Conservation (phyloP, 2,797 vertebrate genomes). For the Tamandua tetradactyla region DNA sequence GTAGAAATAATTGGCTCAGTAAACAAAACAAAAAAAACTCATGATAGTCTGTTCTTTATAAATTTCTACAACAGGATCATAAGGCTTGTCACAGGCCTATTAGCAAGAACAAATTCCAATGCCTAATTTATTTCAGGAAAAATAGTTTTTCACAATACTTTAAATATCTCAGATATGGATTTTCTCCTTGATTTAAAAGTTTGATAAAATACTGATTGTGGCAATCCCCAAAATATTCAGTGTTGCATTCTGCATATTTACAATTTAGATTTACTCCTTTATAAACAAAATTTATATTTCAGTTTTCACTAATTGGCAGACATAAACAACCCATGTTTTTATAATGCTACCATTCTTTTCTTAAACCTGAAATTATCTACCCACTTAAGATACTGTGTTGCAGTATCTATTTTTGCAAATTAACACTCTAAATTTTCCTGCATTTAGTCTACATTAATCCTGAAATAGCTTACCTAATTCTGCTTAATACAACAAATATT, state of each 20-base stretch:
- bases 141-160: not conserved
- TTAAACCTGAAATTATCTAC: constrained; percentile 17
- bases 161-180: constrained; percentile 24
- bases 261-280: not conserved
- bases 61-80: not conserved
- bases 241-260: not conserved
- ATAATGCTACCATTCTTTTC: constrained; percentile 14
- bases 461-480: not conserved
- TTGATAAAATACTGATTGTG: not conserved
- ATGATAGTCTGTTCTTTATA: constrained; percentile 33
- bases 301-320: not conserved
- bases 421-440: constrained; percentile 5
- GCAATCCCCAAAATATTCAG: not conserved
- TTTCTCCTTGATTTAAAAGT: constrained; percentile 20
- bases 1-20: not conserved
- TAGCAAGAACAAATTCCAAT: constrained; percentile 46
- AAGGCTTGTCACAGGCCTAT: constrained; percentile 17
- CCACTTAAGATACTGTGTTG: not conserved
- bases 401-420: constrained; percentile 44
- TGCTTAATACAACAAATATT: not conserved
- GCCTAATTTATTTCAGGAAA: constrained; percentile 18
- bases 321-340: not conserved
- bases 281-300: not conserved
- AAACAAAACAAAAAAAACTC: constrained; percentile 24
- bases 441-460: constrained; percentile 18